A percentile compares a stretch with the other conserved stretches of the same genome.
Evolutionary conservation across 2,113 vertebrate species (phyloP).

Genomic region (Engraulis encrasicolus): DNA sequence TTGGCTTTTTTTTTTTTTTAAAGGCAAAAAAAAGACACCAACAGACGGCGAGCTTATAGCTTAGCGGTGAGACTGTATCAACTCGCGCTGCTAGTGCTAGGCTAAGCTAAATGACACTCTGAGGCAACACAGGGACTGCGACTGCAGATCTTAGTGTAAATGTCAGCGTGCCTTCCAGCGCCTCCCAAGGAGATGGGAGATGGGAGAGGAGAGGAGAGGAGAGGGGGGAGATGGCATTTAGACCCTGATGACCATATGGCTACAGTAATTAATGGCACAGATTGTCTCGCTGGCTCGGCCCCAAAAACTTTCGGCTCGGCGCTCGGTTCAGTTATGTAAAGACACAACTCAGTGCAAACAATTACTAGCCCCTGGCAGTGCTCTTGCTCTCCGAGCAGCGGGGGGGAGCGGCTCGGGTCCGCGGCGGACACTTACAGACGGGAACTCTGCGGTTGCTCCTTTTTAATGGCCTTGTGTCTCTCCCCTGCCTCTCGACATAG

Average conservation of each 20-base stretch:
- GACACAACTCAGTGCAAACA: constrained; percentile 55
- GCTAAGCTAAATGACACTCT: too few species aligned
- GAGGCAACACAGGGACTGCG: too few species aligned
- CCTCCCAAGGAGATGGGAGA: constrained; percentile 69
- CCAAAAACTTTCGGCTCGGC: constrained; percentile 65
- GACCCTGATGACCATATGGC: constrained; percentile 77
- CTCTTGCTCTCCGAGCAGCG: too few species aligned
- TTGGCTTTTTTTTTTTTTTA: constrained; percentile 29
- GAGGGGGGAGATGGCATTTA: constrained; percentile 73
- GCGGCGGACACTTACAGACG: constrained; percentile 21
- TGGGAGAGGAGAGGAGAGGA: too few species aligned
- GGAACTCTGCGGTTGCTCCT: constrained; percentile 29
- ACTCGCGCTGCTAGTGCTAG: too few species aligned
- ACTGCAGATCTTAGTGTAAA: constrained; percentile 69
- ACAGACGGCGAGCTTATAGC: constrained; percentile 18
- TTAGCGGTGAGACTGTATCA: constrained; percentile 39
- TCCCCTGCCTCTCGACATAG: neutral
- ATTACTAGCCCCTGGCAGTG: constrained; percentile 46
- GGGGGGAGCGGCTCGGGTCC: too few species aligned
- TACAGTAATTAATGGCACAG: constrained; percentile 75
- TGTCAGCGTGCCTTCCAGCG: constrained; percentile 73
- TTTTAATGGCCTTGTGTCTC: neutral
- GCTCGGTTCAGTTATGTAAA: constrained; percentile 69
- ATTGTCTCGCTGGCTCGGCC: constrained; percentile 74
- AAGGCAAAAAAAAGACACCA: neutral